Evolutionary conservation across 2,888 invertebrate species (phyloP), one percentile per base, ranked within the genome.

Genomic region (Rhagium mordax): DNA sequence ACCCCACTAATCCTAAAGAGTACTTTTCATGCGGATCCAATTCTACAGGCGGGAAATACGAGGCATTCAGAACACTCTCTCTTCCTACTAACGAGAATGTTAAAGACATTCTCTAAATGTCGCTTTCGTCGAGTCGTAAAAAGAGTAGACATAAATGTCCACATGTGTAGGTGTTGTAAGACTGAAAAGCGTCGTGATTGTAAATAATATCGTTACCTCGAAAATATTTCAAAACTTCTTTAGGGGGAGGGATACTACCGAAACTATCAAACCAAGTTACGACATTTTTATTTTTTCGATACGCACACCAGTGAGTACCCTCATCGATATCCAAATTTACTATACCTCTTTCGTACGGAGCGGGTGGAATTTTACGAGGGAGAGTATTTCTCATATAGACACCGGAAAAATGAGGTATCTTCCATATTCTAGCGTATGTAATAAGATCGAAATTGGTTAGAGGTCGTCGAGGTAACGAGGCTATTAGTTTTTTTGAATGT

Each of bases 381-480:
- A 75, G 48, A 10, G 29, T 70, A 67, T 78, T 66, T 51, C 74
- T 29, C 76, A 78, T 76, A 41, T 59, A 78, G 21, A 77, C 73
- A 24, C 78, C 73, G n/a, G 74, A 62, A 68, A 78, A 76, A 66
- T 74, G 29, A 1, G 64, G 62, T 29, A 78, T 71, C 29, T 72
- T 60, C 13, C 18, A 57, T 27, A 4, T 70, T 76, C 64, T 71
- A 0, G 70, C 76, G 53, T 60, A 78, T 48, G 75, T 71, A 10
- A 57, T 5, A 8, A 78, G n/a, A 29, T 76, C 78, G 16, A 66
- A 33, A 60, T 76, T 71, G 5, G 68, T 71, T 20, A 75, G 66
- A 29, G 74, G 67, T 8, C 71, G 72, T 51, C 59, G 57, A 33
- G 75, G 74, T 62, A n/a, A n/a, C n/a, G n/a, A n/a, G n/a, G n/a